Percentiles rank a stretch among this genome's conserved stretches.
phyloP scores from a whole-genome alignment of 2,888 invertebrate genomes.

The Octodonta nipae region DNA sequence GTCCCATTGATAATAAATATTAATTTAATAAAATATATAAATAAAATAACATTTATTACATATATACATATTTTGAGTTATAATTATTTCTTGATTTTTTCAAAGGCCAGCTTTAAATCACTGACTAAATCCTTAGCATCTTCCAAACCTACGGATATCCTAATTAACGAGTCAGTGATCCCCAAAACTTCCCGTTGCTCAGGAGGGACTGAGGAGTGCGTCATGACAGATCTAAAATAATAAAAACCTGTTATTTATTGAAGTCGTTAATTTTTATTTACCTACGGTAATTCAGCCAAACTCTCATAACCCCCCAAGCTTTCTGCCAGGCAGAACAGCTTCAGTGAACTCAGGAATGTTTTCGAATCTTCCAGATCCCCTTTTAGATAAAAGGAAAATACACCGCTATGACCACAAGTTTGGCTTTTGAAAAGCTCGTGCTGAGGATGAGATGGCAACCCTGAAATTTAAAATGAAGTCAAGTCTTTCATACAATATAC shows the following conservation, averaged over 20 bases:
- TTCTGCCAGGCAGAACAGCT: slow-evolving; percentile 78
- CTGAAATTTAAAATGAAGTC: no score
- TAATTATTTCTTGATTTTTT: slow-evolving; percentile 22
- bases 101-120: slow-evolving; percentile 74
- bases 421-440: slow-evolving; percentile 67
- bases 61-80: slow-evolving; percentile 4
- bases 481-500: no score
- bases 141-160: slow-evolving; percentile 85
- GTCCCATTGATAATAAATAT: no score
- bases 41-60: no score
- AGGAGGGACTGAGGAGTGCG: slow-evolving; percentile 80
- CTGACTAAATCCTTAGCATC: slow-evolving; percentile 69
- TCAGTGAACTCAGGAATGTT: slow-evolving; percentile 59
- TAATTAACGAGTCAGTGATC: slow-evolving; percentile 71
- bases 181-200: slow-evolving; percentile 58
- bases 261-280: background rate
- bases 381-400: slow-evolving; percentile 77
- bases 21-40: no score
- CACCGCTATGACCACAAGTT: slow-evolving; percentile 78
- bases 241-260: background rate
- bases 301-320: slow-evolving; percentile 93
- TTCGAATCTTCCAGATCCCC: slow-evolving; percentile 60
- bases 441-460: slow-evolving; percentile 75
- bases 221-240: slow-evolving; percentile 68
- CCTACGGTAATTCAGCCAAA: slow-evolving; percentile 79